Evolutionary conservation across 2,888 invertebrate genomes (phyloP).

Genomic region (Torymus auratus): DNA sequence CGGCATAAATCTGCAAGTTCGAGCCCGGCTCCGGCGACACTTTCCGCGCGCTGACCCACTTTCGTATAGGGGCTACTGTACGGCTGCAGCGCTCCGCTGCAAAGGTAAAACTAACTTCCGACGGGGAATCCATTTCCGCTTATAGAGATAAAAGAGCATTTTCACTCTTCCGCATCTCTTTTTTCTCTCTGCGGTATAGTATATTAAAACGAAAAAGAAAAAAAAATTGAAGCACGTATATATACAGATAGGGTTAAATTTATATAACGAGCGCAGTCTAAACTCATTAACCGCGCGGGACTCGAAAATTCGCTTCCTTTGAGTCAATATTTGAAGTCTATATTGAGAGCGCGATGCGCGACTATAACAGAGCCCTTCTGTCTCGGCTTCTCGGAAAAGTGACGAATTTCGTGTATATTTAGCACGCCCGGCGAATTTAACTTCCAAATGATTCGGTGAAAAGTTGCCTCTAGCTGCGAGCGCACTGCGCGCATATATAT

Average conservation of each 20-base stretch:
- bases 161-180: slow-evolving; percentile 1
- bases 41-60: no score
- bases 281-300: no score
- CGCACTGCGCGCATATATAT: no score
- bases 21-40: slow-evolving; percentile 10
- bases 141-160: slow-evolving; percentile 29
- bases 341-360: background rate
- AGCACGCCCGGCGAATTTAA: slow-evolving; percentile 1
- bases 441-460: slow-evolving; percentile 12
- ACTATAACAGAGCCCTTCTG: background rate
- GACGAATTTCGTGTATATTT: slow-evolving; percentile 9
- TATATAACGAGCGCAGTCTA: no score
- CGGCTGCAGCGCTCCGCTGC: background rate
- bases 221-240: no score
- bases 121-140: slow-evolving; percentile 32
- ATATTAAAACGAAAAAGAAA: no score
- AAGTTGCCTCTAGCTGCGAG: background rate
- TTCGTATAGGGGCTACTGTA: background rate
- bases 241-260: no score
- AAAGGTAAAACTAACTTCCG: slow-evolving; percentile 33
- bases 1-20: background rate
- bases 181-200: background rate
- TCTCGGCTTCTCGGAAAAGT: slow-evolving; percentile 31
- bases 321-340: slow-evolving; percentile 15
- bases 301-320: background rate